Evolutionary conservation across 2,113 vertebrate species (phyloP).

Genomic region (Alligator mississippiensis): DNA sequence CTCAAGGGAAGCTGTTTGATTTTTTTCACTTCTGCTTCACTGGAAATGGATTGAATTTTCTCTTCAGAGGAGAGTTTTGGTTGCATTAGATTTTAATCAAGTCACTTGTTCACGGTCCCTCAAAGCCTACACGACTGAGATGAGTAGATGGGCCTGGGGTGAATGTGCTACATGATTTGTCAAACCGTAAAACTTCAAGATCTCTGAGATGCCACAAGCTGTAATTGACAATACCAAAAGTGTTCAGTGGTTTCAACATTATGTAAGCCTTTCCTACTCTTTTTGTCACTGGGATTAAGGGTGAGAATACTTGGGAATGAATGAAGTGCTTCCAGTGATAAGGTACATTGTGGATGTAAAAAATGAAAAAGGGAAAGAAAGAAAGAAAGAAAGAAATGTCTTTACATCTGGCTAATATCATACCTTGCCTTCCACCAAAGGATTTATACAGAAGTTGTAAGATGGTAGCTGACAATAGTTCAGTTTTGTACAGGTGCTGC

Average conservation of each 20-base stretch:
- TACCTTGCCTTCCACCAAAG: neutral
- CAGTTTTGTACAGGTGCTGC: neutral
- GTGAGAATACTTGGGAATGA: slow-evolving; percentile 21
- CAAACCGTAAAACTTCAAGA: slow-evolving; percentile 32
- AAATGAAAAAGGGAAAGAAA: neutral
- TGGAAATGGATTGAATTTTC: slow-evolving; percentile 74
- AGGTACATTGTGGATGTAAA: neutral
- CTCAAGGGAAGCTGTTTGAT: slow-evolving; percentile 71
- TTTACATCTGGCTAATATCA: neutral
- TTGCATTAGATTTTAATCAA: slow-evolving; percentile 78
- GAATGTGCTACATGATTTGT: slow-evolving; percentile 60
- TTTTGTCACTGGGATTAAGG: slow-evolving; percentile 34
- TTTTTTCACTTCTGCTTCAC: slow-evolving; percentile 78
- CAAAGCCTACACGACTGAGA: slow-evolving; percentile 47
- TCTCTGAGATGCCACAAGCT: slow-evolving; percentile 48
- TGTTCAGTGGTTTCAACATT: slow-evolving; percentile 39
- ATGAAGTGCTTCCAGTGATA: neutral
- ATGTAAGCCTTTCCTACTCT: slow-evolving; percentile 30
- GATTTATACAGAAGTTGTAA: neutral
- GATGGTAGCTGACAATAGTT: neutral
- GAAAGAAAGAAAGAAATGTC: neutral
- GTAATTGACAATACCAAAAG: slow-evolving; percentile 31
- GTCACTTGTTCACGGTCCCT: slow-evolving; percentile 71
- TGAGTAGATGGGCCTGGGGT: slow-evolving; percentile 69
- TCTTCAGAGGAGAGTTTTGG: slow-evolving; percentile 74